Evolutionary conservation across 2,888 invertebrate species (phyloP).

Genomic region (Phyllotreta cruciferae): DNA sequence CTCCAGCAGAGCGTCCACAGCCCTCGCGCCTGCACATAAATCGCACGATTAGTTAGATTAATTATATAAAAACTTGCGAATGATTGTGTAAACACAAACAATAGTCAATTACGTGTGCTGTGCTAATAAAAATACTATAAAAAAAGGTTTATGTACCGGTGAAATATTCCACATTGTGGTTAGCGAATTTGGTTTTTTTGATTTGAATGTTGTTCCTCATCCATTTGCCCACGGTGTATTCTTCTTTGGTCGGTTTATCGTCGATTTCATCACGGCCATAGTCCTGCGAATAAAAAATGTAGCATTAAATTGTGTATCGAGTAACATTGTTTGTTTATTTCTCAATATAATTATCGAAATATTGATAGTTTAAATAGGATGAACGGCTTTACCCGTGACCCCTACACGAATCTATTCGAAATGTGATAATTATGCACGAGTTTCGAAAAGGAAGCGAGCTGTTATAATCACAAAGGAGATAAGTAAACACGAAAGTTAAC

Average conservation of each 20-base stretch:
- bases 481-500: no score
- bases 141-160: conserved; percentile 72
- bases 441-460: no score
- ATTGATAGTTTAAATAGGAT: conserved; percentile 16
- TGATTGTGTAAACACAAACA: background rate
- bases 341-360: conserved; percentile 28
- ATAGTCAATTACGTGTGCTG: background rate
- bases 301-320: no score
- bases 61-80: background rate
- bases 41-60: no score
- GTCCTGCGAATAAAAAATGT: conserved; percentile 56
- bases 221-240: conserved; percentile 94
- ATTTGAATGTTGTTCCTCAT: conserved; percentile 91
- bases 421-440: no score
- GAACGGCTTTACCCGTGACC: conserved; percentile 13
- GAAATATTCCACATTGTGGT: conserved; percentile 97
- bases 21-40: conserved; percentile 72
- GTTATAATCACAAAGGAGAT: no score
- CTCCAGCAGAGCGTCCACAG: conserved; percentile 88
- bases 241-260: conserved; percentile 86
- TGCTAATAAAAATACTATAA: background rate
- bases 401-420: no score
- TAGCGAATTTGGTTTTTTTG: conserved; percentile 95
- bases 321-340: no score
- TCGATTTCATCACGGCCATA: conserved; percentile 62